These are phyloP conservation scores for Strix aluco DNA, from an alignment of 2,113 vertebrate species.

Conservation along the genomic window DNA sequence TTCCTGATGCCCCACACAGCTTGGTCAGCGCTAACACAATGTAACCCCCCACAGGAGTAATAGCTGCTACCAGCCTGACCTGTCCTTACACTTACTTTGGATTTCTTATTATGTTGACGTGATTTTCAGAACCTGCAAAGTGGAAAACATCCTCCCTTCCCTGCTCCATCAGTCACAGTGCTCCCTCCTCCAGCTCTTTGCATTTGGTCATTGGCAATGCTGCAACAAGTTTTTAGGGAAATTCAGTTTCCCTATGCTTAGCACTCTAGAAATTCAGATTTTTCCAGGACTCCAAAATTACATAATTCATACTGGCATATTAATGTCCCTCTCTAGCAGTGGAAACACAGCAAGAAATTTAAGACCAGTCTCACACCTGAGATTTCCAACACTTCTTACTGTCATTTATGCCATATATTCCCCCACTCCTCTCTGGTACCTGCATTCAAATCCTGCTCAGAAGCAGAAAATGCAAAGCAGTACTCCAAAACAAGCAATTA, in stretches of 20 bases:
- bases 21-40: neutral
- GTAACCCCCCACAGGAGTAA: neutral
- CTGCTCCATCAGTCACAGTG: neutral
- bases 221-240: neutral
- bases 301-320: neutral
- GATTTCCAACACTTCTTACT: neutral
- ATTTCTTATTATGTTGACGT: neutral
- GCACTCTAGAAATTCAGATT: neutral
- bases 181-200: neutral
- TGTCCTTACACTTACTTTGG: neutral
- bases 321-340: neutral
- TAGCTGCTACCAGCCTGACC: neutral
- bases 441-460: neutral
- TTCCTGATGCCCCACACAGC: neutral
- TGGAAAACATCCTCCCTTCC: neutral
- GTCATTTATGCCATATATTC: neutral
- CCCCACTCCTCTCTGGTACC: neutral
- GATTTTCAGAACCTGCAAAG: neutral
- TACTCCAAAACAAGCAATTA: neutral
- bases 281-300: neutral
- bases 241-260: neutral
- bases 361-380: neutral
- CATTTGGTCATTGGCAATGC: neutral
- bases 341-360: neutral
- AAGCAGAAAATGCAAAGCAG: neutral